Evolutionary conservation across 2,797 vertebrate species (phyloP), one percentile per base, ranked within the genome.

Genomic region (Enteromius paludinosus): DNA sequence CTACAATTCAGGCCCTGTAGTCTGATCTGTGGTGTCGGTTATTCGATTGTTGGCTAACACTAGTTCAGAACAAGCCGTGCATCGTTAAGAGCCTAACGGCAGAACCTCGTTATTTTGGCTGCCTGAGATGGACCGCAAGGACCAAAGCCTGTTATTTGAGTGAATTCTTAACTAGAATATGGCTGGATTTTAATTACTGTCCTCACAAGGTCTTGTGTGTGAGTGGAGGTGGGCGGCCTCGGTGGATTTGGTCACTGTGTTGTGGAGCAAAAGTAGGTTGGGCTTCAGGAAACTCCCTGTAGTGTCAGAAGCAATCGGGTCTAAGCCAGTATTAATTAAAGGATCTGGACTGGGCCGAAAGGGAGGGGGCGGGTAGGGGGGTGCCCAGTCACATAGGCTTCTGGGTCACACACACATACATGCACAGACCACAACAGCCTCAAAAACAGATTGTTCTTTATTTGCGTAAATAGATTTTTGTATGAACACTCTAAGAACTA

Each of bases 251-350:
- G 66, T 86, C 81, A 68, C 83, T 28, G 41, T 90, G 86, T 90
- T 87, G 84, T 90, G 87, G 90, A 91, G 91, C 90, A 91, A 90
- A 69, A 89, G 88, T 88, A 74, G 91, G 91, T 87, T 90, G 91
- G 91, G 92, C 92, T 92, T 92, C 89, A 92, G 94, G 93, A 94
- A 94, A 93, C 94, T 92, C 94, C 94, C 94, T 91, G 93, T 92
- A 93, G 93, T 93, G 93, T 94, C 92, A 93, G 92, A 92, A 94
- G 93, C 94, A 94, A 92, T 94, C 90, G 91, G 89, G 90, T 90
- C 92, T 95, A 94, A 95, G 93, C 94, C 94, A 93, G 92, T 93
- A 93, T 95, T 95, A 95, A 95, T 95, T 95, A 95, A 95, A 94
- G 92, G 92, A 93, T 93, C 90, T 91, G 90, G 92, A 91, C 91